phyloP scores from a whole-genome alignment of 2,797 vertebrate genomes.

The Rhabdophis nuchalis region DNA sequence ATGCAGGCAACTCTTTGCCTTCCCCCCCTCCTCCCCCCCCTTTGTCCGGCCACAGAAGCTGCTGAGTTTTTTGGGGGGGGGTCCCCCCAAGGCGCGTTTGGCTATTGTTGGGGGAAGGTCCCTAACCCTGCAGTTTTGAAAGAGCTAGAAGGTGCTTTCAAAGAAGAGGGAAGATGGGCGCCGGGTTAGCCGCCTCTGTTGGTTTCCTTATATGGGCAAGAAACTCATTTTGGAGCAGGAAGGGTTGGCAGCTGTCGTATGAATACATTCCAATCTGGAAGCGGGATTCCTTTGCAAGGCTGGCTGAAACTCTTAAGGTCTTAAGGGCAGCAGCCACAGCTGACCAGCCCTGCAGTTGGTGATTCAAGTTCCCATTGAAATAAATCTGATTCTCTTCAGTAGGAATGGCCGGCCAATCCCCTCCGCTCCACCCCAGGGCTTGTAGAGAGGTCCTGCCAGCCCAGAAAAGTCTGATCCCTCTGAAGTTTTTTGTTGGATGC shows the following conservation, averaged over 20 bases:
- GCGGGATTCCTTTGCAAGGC: not conserved
- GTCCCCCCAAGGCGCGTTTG: not conserved
- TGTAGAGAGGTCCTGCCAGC: not conserved
- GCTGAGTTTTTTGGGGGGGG: not conserved
- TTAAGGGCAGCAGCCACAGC: not conserved
- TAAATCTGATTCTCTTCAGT: not conserved
- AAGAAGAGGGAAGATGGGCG: not conserved
- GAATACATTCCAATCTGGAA: slow-evolving; percentile 6
- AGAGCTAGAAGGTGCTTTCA: not conserved
- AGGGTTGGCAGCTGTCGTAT: not conserved
- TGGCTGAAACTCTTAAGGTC: not conserved
- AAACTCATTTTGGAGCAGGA: slow-evolving; percentile 44
- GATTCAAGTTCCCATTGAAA: no score
- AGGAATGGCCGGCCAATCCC: no score
- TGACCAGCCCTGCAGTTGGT: not conserved
- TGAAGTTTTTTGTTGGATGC: not conserved
- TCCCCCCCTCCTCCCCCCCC: no score
- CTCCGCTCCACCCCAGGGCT: no score
- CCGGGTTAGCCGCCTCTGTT: not conserved
- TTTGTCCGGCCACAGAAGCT: not conserved
- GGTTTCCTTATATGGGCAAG: slow-evolving; percentile 65
- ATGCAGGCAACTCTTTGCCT: not conserved
- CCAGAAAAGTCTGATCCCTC: not conserved
- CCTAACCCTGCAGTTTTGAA: no score
- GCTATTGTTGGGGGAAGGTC: no score